These are phyloP conservation scores for Characodon lateralis DNA, from an alignment of 2,797 vertebrate genomes.

Conservation along the genomic window DNA sequence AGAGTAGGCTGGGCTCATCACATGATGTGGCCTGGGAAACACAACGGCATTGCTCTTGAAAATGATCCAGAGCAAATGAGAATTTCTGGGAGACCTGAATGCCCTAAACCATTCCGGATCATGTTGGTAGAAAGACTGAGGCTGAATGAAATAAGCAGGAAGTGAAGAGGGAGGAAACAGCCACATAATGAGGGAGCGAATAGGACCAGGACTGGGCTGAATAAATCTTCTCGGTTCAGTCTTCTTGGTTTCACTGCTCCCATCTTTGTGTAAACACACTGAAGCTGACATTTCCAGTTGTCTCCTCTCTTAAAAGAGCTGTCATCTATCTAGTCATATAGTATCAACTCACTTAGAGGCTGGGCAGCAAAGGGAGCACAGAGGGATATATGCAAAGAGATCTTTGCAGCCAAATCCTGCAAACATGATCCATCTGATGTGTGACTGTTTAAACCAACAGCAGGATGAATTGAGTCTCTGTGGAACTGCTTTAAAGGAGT, in stretches of 20 bases:
- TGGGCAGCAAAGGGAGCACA: background rate
- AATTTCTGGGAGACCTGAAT: constrained; percentile 68
- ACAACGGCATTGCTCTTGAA: constrained; percentile 60
- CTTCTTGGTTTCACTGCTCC: background rate
- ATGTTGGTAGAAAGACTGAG: constrained; percentile 19
- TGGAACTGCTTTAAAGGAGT: background rate
- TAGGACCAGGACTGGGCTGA: background rate
- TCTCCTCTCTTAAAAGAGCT: constrained; percentile 28
- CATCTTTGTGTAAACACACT: constrained; percentile 28
- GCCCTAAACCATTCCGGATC: constrained; percentile 63
- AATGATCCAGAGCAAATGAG: constrained; percentile 75
- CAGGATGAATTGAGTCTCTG: constrained; percentile 3
- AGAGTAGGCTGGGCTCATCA: background rate
- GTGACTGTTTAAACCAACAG: constrained; percentile 21
- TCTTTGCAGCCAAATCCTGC: constrained; percentile 4
- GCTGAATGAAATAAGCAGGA: background rate
- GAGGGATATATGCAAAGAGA: constrained; percentile 22
- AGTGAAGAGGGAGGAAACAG: constrained; percentile 16
- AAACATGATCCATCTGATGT: background rate
- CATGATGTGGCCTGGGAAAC: background rate
- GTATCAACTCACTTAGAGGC: constrained; percentile 34
- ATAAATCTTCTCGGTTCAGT: background rate
- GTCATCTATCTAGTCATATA: constrained; percentile 42
- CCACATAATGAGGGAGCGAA: background rate
- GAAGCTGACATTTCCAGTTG: constrained; percentile 50